phyloP scores from a whole-genome alignment of 2,113 vertebrate species.

The Strix uralensis region DNA sequence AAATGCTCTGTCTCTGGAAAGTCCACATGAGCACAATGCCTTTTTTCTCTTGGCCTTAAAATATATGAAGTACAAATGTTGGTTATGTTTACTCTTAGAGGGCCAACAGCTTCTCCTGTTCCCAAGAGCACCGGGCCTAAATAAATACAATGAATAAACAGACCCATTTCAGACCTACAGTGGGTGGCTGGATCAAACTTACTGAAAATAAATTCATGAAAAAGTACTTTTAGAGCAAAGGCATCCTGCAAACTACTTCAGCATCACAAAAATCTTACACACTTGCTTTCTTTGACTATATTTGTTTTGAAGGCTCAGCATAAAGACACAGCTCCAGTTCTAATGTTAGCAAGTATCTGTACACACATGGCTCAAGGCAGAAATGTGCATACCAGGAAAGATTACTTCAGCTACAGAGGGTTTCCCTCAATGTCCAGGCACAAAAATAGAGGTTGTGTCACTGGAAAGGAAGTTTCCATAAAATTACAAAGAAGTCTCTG shows the following conservation, averaged over 20 bases:
- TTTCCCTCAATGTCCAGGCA: background rate
- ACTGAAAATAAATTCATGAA: background rate
- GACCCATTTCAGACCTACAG: background rate
- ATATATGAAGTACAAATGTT: background rate
- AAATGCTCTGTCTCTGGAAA: background rate
- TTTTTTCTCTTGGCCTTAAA: background rate
- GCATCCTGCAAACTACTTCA: background rate
- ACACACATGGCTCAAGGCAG: background rate
- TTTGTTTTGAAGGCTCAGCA: background rate
- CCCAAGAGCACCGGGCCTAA: background rate
- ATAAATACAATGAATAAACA: background rate
- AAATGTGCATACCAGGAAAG: background rate
- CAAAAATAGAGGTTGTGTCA: constrained; percentile 4
- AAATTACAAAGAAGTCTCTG: background rate
- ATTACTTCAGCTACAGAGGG: background rate
- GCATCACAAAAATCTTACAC: background rate
- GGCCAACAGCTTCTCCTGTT: background rate
- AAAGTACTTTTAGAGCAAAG: background rate
- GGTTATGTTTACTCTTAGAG: background rate
- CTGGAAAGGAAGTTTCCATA: background rate
- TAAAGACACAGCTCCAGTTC: background rate
- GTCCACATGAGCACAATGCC: background rate
- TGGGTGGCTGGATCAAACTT: background rate
- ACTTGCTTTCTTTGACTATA: background rate
- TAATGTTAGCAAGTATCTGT: constrained; percentile 18